phyloP scores from a whole-genome alignment of 2,797 vertebrate species.

The Acipenser transmontanus region DNA sequence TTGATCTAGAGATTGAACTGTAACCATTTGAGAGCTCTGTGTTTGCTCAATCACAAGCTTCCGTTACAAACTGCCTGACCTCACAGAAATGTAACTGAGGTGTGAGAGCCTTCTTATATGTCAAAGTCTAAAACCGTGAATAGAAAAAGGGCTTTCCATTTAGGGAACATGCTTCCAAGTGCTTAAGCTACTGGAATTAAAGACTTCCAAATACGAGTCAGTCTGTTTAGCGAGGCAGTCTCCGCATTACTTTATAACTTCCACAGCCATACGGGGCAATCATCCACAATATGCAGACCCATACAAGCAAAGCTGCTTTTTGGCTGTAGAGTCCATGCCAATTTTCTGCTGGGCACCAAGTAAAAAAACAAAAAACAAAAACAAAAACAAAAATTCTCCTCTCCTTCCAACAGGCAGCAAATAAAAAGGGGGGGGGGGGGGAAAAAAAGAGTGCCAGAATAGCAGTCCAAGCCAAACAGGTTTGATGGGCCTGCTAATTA shows the following conservation, averaged over 20 bases:
- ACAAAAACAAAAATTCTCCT: background rate
- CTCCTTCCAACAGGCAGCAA: background rate
- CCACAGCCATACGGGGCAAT: background rate
- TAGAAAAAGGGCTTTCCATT: slow-evolving; percentile 11
- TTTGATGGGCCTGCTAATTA: slow-evolving; percentile 58
- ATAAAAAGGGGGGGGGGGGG: background rate
- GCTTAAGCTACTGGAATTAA: slow-evolving; percentile 49
- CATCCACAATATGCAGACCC: slow-evolving; percentile 1
- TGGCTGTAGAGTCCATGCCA: background rate
- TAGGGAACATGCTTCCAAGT: slow-evolving; percentile 28
- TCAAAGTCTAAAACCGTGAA: too few relatives aligned
- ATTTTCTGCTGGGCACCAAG: background rate
- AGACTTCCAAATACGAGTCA: slow-evolving; percentile 18
- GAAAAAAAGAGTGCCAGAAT: slow-evolving; percentile 1
- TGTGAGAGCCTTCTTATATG: too few relatives aligned
- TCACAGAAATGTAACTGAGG: too few relatives aligned
- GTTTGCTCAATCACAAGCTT: too few relatives aligned
- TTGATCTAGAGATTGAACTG: too few relatives aligned
- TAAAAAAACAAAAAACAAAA: background rate
- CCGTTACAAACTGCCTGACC: too few relatives aligned
- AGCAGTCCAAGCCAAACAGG: slow-evolving; percentile 31
- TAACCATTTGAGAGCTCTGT: too few relatives aligned
- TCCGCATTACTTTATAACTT: background rate
- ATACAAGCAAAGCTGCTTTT: slow-evolving; percentile 3
- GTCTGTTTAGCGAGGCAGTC: background rate